phyloP scores from a whole-genome alignment of 2,888 invertebrate genomes.

The Elysia crispata region DNA sequence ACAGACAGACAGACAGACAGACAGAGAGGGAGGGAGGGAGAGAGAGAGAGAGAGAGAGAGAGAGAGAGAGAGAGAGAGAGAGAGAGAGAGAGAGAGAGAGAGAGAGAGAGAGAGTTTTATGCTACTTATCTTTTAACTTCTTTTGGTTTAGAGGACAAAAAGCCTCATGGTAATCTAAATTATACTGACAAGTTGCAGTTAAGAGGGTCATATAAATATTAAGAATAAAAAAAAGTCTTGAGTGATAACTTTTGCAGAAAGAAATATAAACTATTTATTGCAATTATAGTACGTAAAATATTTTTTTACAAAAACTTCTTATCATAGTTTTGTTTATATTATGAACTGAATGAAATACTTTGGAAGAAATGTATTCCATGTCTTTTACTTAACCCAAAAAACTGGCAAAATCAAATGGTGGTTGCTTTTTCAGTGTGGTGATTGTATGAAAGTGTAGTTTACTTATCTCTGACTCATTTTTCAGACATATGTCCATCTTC shows the following conservation, averaged over 20 bases:
- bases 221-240: too few relatives aligned
- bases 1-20: background rate
- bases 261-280: too few relatives aligned
- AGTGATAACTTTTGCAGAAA: too few relatives aligned
- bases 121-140: background rate
- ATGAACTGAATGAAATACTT: too few relatives aligned
- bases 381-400: background rate
- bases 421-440: background rate
- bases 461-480: too few relatives aligned
- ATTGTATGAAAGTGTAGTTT: background rate
- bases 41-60: slow-evolving; percentile 26
- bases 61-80: slow-evolving; percentile 26
- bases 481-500: too few relatives aligned
- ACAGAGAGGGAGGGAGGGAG: background rate
- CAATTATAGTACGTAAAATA: too few relatives aligned
- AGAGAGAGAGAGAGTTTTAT: too few relatives aligned
- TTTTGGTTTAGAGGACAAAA: background rate
- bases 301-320: too few relatives aligned
- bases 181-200: background rate
- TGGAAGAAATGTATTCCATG: too few relatives aligned
- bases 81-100: slow-evolving; percentile 5
- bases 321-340: too few relatives aligned
- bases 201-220: too few relatives aligned
- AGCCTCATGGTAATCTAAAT: background rate
- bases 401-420: background rate